Conservation (phyloP, 2,797 vertebrate species). For the Echiichthys vipera region DNA sequence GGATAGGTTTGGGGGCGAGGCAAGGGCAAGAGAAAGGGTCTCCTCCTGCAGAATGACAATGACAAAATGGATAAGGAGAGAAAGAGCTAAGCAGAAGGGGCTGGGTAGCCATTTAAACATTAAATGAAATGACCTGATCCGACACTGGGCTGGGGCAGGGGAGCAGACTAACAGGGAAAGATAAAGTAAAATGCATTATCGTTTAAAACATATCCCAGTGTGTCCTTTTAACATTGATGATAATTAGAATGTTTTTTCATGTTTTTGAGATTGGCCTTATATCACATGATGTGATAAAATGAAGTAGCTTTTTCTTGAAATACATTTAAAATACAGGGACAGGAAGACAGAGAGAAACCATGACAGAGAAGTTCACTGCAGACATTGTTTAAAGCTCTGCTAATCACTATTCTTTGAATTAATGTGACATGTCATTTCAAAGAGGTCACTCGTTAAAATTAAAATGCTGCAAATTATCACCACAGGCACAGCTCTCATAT, state of each 20-base stretch:
- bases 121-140: conserved; percentile 59
- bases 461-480: background rate
- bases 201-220: background rate
- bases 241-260: no score
- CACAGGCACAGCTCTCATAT: background rate
- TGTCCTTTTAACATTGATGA: background rate
- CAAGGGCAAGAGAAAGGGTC: conserved; percentile 59
- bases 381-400: background rate
- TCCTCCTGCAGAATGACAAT: conserved; percentile 41
- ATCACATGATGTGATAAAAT: background rate
- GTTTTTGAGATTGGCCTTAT: no score
- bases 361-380: no score
- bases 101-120: conserved; percentile 43
- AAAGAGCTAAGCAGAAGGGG: background rate
- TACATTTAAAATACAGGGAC: background rate
- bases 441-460: background rate
- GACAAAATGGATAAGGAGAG: conserved; percentile 25
- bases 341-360: background rate
- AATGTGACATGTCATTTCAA: background rate
- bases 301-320: background rate
- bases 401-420: background rate
- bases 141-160: background rate
- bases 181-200: background rate
- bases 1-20: conserved; percentile 18
- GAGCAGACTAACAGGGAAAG: background rate